Conservation (phyloP, 2,888 invertebrate genomes). For the Drosophila yooni region DNA sequence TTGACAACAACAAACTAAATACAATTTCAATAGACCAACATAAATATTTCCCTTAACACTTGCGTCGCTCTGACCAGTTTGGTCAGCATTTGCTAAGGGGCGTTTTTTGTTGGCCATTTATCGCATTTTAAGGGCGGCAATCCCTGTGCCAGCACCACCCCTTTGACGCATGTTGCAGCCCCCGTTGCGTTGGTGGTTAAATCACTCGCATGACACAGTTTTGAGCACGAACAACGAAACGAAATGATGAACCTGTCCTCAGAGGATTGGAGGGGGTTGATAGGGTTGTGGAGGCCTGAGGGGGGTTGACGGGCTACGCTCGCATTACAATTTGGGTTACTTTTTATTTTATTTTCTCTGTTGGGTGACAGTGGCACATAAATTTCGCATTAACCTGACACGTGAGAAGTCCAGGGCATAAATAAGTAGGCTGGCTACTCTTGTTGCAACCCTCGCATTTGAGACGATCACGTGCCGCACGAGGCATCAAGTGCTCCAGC, state of each 20-base stretch:
- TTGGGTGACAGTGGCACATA: conserved; percentile 55
- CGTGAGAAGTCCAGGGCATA: conserved; percentile 66
- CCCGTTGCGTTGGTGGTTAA: conserved; percentile 51
- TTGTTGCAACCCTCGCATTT: conserved; percentile 64
- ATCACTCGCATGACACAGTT: conserved; percentile 68
- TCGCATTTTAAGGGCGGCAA: conserved; percentile 59
- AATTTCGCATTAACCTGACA: conserved; percentile 74
- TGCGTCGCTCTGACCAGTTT: conserved; percentile 13
- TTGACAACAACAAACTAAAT: conserved; percentile 74
- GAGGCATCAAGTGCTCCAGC: conserved; percentile 40
- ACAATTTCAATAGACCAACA: conserved; percentile 75
- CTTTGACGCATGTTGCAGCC: conserved; percentile 32
- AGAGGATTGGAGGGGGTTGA: conserved; percentile 8
- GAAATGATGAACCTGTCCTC: conserved; percentile 68
- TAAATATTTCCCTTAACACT: conserved; percentile 27
- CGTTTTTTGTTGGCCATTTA: conserved; percentile 72
- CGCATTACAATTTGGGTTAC: conserved; percentile 38
- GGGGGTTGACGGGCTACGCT: conserved; percentile 20
- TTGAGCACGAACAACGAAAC: conserved; percentile 10
- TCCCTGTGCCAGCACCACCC: conserved; percentile 39
- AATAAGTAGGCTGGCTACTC: conserved; percentile 59
- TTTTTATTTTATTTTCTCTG: not conserved
- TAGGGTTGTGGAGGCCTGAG: conserved; percentile 11
- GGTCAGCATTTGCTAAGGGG: conserved; percentile 51
- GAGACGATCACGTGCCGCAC: conserved; percentile 68